Percentiles rank a stretch among this genome's conserved stretches.
Conservation (phyloP, 2,797 vertebrate genomes). For the Pseudochaenichthys georgianus region DNA sequence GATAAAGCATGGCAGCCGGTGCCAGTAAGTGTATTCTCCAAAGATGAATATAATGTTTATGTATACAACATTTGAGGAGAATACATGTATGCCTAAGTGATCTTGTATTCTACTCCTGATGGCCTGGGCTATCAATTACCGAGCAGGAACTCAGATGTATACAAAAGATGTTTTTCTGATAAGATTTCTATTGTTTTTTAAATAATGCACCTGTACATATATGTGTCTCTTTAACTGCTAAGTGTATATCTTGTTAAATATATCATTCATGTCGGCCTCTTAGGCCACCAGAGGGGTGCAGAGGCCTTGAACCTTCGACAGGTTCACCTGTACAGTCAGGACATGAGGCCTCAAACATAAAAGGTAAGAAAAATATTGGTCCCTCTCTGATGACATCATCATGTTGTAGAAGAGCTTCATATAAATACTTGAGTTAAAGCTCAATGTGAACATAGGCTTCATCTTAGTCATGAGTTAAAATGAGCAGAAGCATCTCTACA, state of each 20-base stretch:
- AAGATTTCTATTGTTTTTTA: not conserved
- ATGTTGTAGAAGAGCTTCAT: constrained; percentile 9
- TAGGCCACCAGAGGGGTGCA: constrained; percentile 3
- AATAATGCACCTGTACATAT: not conserved
- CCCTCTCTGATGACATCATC: not conserved
- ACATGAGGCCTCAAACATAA: constrained; percentile 9
- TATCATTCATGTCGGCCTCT: not conserved
- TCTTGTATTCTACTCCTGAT: not conserved
- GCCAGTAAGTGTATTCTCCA: not conserved
- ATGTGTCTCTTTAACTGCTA: not conserved
- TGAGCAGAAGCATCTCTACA: constrained; percentile 44
- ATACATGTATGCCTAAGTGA: not conserved
- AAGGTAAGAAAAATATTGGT: not conserved
- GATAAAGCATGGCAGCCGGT: constrained; percentile 15
- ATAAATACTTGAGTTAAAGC: constrained; percentile 22
- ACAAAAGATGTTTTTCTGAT: not conserved
- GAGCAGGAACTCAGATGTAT: not conserved
- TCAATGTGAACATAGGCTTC: constrained; percentile 32
- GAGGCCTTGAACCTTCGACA: constrained; percentile 2
- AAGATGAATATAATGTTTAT: not conserved
- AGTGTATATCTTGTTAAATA: not conserved
- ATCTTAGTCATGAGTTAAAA: constrained; percentile 46
- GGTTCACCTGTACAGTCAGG: not conserved
- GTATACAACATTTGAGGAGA: not conserved
- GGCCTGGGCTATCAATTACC: not conserved